Conservation (phyloP, 2,797 vertebrate species). For the Lacerta viridis region DNA sequence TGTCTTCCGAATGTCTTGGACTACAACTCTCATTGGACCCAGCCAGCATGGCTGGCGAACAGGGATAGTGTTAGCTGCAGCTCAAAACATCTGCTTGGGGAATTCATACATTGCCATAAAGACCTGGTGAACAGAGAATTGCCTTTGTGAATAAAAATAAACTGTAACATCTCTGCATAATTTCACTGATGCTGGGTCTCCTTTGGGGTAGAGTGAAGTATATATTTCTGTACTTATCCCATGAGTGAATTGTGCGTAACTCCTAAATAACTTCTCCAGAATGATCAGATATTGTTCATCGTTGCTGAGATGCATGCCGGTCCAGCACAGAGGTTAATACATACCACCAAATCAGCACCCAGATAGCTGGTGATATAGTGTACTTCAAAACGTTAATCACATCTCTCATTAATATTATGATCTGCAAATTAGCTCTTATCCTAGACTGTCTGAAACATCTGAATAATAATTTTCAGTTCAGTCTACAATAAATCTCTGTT, state of each 20-base stretch:
- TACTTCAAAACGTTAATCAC: neutral
- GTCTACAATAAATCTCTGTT: neutral
- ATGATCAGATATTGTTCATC: neutral
- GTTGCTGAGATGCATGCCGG: neutral
- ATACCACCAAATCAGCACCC: neutral
- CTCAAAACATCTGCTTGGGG: neutral
- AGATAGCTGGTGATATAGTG: neutral
- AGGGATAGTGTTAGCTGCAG: neutral
- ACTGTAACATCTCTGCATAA: neutral
- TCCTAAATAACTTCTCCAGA: neutral
- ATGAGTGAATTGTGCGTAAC: neutral
- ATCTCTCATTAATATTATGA: constrained; percentile 12
- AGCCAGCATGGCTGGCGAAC: neutral
- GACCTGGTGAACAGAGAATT: neutral
- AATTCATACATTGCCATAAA: neutral
- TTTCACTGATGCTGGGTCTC: neutral
- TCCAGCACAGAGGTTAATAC: neutral
- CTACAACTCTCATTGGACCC: too few relatives aligned
- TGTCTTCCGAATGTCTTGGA: neutral
- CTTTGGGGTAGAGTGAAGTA: neutral
- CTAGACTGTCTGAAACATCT: neutral
- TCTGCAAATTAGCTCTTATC: constrained; percentile 8
- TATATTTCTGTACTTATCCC: neutral
- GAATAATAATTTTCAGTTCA: neutral
- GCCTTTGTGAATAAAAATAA: neutral